Base-by-base conservation (phyloP, 1,140 invertebrate genomes). In the Diachasmimorpha longicaudata region DNA sequence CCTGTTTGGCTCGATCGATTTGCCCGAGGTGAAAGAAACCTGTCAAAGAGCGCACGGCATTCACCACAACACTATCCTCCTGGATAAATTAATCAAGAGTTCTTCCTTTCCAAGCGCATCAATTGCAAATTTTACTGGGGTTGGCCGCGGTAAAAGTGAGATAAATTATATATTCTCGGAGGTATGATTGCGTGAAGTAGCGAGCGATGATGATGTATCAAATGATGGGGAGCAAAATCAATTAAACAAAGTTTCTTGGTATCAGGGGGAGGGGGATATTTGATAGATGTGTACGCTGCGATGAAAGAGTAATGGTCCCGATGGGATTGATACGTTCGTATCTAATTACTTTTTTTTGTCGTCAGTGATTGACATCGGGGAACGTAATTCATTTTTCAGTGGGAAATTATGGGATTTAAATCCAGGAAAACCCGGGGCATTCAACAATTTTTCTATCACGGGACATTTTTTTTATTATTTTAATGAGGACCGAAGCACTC, bases 31-130 rank as follows among this genome's bases (percentile, higher is more conserved):
- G 48, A 55, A 55, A 55, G 48, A 55, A 55, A 55, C 48, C 48
- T 55, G 48, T 55, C 48, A 55, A 55, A 55, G 48, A 55, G 14
- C 48, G 19, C 48, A 19, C 48, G n/a, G 48, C 48, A 19, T 55
- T n/a, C 19, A 55, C 48, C 48, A 55, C 48, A 55, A 55, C 48
- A 55, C 48, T 19, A 21, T 55, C n/a, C 6, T 16, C 14, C n/a
- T 55, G 48, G 48, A 55, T 55, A 55, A 55, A 55, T 55, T 55
- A 55, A 55, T 55, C 48, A 55, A 55, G 48, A 55, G n/a, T 55
- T 19, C n/a, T 55, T 55, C 39, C 48, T 55, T 55, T 55, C 19
- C 48, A 55, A 55, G 8, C 48, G 48, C 48, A 55, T 55, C 48
- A 55, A 55, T 55, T 55, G 48, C 48, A 55, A 55, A 55, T 55